phyloP scores from a whole-genome alignment of 2,888 invertebrate species.

The Eilema sororculum region DNA sequence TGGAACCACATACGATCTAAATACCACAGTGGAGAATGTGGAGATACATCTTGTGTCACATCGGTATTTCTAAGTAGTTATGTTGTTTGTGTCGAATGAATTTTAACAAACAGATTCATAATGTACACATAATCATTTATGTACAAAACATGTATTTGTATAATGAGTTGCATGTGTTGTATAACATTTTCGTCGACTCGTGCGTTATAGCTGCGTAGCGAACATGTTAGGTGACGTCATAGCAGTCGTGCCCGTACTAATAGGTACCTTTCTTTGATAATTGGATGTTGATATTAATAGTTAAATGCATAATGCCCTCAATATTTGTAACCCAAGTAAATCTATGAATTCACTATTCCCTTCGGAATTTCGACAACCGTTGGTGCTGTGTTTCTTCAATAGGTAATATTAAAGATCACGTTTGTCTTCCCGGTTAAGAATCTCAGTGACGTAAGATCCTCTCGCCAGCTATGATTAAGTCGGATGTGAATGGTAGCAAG shows the following conservation, averaged over 20 bases:
- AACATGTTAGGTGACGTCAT: slow-evolving; percentile 10
- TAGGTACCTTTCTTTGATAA: neutral
- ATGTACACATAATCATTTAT: neutral
- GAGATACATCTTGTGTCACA: neutral
- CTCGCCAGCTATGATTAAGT: neutral
- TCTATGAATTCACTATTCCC: too few relatives aligned
- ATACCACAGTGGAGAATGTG: neutral
- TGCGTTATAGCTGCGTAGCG: neutral
- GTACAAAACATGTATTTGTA: neutral
- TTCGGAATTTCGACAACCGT: too few relatives aligned
- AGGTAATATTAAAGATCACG: neutral
- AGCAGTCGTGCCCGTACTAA: neutral
- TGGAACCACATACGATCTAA: neutral
- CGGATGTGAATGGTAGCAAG: neutral
- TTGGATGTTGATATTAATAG: neutral
- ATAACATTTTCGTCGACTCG: slow-evolving; percentile 1
- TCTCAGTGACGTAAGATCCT: neutral
- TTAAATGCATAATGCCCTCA: too few relatives aligned
- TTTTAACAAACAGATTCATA: neutral
- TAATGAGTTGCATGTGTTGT: slow-evolving; percentile 7
- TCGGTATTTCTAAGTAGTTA: neutral
- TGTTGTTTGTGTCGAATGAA: neutral
- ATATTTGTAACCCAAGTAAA: too few relatives aligned
- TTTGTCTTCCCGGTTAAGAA: neutral
- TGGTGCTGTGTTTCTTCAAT: neutral